Percentiles rank a stretch among this genome's conserved stretches.
phyloP scores from a whole-genome alignment of 1,140 invertebrate species.

The Triops longicaudatus region DNA sequence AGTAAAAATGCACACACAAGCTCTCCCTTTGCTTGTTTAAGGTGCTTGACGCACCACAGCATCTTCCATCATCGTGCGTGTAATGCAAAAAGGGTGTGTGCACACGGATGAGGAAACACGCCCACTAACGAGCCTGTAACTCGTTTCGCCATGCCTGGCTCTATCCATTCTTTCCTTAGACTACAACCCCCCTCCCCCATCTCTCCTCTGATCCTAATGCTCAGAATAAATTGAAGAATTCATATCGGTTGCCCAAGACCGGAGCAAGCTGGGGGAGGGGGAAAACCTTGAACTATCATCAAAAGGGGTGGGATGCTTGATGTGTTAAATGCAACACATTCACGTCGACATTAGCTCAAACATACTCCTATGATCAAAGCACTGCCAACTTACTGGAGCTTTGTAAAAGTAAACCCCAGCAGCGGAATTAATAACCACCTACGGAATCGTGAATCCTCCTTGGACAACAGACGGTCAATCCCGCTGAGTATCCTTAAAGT shows the following conservation, averaged over 20 bases:
- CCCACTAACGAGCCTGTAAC: conserved; percentile 6
- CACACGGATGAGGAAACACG: background rate
- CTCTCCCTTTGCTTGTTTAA: background rate
- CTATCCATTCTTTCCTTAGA: too few species aligned
- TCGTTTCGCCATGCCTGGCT: background rate
- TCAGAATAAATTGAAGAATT: conserved; percentile 9
- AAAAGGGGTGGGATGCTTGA: background rate
- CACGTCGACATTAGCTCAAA: background rate
- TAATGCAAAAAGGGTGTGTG: conserved; percentile 14
- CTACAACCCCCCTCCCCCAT: too few species aligned
- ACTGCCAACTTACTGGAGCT: background rate
- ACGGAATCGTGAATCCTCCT: background rate
- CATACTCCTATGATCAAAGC: background rate
- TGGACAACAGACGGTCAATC: background rate
- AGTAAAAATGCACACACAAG: background rate
- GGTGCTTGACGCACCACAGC: conserved; percentile 13
- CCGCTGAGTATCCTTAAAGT: background rate
- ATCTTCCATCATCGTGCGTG: conserved; percentile 14
- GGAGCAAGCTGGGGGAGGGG: background rate
- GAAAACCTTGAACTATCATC: background rate
- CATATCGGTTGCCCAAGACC: background rate
- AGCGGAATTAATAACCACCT: conserved; percentile 7
- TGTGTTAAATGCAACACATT: background rate
- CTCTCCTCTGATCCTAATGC: background rate
- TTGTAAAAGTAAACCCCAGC: background rate